These are phyloP conservation scores for Xenopus petersii DNA, from an alignment of 2,797 vertebrate genomes.

Conservation along the genomic window DNA sequence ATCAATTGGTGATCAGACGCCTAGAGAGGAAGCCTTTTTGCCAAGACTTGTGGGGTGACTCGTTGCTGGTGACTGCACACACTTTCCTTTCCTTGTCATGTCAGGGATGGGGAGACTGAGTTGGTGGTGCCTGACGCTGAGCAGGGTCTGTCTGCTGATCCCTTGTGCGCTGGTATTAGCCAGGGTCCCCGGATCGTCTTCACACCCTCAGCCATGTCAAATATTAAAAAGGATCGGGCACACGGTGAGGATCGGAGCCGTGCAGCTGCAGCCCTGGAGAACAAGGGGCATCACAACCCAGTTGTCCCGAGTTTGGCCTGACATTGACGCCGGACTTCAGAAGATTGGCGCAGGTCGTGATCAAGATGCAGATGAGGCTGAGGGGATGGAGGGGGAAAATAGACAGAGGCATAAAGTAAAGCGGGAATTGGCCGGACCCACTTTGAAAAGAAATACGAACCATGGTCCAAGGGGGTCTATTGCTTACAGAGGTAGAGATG, in stretches of 20 bases:
- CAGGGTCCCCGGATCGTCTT: constrained; percentile 69
- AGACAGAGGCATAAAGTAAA: constrained; percentile 4
- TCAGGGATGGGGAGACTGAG: constrained; percentile 71
- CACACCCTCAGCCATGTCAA: constrained; percentile 87
- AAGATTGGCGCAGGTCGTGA: constrained; percentile 37
- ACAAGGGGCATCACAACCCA: constrained; percentile 30
- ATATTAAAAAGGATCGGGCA: constrained; percentile 85
- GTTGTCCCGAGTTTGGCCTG: constrained; percentile 24
- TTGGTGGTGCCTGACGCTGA: constrained; percentile 65
- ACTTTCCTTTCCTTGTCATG: constrained; percentile 51
- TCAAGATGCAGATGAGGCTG: constrained; percentile 52
- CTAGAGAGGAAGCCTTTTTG: constrained; percentile 38
- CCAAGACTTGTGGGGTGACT: constrained; percentile 30
- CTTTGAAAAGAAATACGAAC: constrained; percentile 27
- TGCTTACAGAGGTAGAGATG: constrained; percentile 47
- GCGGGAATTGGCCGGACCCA: background rate
- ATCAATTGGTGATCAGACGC: constrained; percentile 43
- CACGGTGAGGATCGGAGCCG: constrained; percentile 80
- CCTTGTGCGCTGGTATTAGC: constrained; percentile 71
- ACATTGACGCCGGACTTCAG: constrained; percentile 43
- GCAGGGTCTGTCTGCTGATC: constrained; percentile 67
- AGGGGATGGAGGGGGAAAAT: constrained; percentile 2
- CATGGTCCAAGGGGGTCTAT: constrained; percentile 23
- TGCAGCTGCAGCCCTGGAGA: constrained; percentile 77
- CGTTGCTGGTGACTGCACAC: constrained; percentile 45